Base-by-base conservation (phyloP, 2,797 vertebrate genomes). In the Catamblyrhynchus diadema region DNA sequence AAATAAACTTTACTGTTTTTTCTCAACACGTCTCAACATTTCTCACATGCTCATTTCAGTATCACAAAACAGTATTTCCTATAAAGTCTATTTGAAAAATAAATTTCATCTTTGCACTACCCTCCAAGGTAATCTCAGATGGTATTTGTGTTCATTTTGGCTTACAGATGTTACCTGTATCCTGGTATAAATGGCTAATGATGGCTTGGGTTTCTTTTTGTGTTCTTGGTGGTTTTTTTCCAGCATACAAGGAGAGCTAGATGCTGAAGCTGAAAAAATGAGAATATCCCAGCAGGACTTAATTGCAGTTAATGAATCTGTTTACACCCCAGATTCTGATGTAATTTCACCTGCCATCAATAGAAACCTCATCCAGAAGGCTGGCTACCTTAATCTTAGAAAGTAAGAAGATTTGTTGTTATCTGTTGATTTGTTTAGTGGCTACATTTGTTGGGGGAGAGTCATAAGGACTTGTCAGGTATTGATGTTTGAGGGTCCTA, bases 351-450 rank as follows among this genome's bases (percentile, higher is more conserved):
- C 99, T 21, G 97, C 97, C 33, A 98, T 99, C 97, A 99, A 99
- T 83, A 99, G 99, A 94, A 99, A 98, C 15, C 99, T 99, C 54
- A 98, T 99, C 93, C 99, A 99, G 98, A 99, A 99, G 97, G 98
- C 99, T 37, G 99, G 99, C 77, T 99, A 99, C 98, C 99, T 99
- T 94, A 99, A 99, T 94, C 99, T 99, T 85, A 98, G 99, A 97
- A 99, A 98, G 99, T 99, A 98, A 98, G 98, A 81, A 8, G 1
- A 25, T 54, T 54, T n/a, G 4, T 20, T 66, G 11, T n/a, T 75
- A 6, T 12, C 13, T 3, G 0, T 14, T 79, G 4, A 4, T 80
- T 71, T 87, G 17, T 77, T 79, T 37, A 77, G n/a, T 85, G 70
- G 47, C 25, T 87, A 23, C 9, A 1, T 57, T 47, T 33, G n/a